Evolutionary conservation across 2,888 invertebrate genomes (phyloP), one percentile per base, ranked within the genome.

Genomic region (Caenorhabditis macrosperma): DNA sequence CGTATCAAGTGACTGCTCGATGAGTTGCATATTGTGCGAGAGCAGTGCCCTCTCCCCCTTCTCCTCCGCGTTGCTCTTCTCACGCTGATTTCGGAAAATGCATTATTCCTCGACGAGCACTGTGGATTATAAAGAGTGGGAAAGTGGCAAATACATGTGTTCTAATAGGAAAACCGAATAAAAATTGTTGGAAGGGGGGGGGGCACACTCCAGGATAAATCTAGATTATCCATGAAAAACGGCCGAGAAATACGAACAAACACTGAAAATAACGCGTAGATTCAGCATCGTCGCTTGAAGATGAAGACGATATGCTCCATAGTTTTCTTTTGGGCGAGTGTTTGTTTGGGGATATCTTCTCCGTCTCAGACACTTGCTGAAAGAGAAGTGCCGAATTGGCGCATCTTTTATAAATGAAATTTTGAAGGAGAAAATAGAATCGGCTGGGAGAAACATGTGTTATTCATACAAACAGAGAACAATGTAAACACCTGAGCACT

Each of bases 401-500:
- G 46, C 75, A 67, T 75, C 66, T 64, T 69, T 69, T 69, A 69
- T 68, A 77, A 77, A 77, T 77, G 68, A 69, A 69, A 77, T 77
- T 77, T 68, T 71, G 57, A 59, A 68, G 75, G 41, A 59, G 74
- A 74, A 66, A 74, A 74, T 74, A 72, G 38, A 72, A 48, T 22
- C 57, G 38, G 17, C n/a, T 17, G 22, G 24, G 22, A 46, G 55
- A 52, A 41, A 50, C 30, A 59, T 26, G 22, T 69, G 33, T 69
- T 61, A 54, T 61, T 12, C 17, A 50, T n/a, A 20, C 20, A 59
- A 44, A 38, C 2, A 12, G 38, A 57, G 24, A 35, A 38, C 15
- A 15, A 57, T 17, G n/a, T n/a, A n/a, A 30, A 48, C 57, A 68
- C 50, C 60, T 60, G 60, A 69, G 33, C 17, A 54, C 26, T n/a